These are phyloP conservation scores for Conops quadrifasciatus DNA, from an alignment of 2,888 invertebrate genomes.

Conservation along the genomic window DNA sequence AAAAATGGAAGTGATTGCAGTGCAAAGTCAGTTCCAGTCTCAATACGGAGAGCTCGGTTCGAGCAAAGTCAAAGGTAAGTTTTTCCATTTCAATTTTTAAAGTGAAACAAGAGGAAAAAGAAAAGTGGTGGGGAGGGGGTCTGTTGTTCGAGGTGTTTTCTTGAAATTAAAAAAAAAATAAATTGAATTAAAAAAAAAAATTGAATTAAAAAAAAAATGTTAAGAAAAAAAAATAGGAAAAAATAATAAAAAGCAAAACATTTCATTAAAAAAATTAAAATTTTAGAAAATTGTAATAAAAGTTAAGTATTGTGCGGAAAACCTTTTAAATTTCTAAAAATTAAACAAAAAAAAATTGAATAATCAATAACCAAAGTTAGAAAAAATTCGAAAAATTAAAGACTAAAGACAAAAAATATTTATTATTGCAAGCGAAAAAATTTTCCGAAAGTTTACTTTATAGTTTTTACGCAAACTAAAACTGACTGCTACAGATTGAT, in stretches of 20 bases:
- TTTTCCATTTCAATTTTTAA: too few relatives aligned
- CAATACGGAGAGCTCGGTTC: slow-evolving; percentile 54
- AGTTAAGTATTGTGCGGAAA: neutral
- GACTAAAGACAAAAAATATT: too few relatives aligned
- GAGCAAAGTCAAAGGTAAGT: slow-evolving; percentile 57
- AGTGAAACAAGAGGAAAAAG: neutral
- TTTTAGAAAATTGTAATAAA: neutral
- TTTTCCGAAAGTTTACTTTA: too few relatives aligned
- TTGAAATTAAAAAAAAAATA: neutral
- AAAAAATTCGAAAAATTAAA: too few relatives aligned
- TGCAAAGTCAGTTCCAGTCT: slow-evolving; percentile 50
- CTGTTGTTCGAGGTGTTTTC: too few relatives aligned
- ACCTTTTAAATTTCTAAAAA: neutral
- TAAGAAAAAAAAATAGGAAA: too few relatives aligned
- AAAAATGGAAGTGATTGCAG: slow-evolving; percentile 49
- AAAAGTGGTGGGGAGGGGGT: neutral
- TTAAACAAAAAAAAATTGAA: neutral
- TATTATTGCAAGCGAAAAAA: too few relatives aligned
- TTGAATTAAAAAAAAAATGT: too few relatives aligned
- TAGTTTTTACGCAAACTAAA: too few relatives aligned
- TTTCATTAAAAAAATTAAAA: too few relatives aligned
- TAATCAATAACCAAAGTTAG: too few relatives aligned
- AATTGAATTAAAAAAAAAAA: neutral
- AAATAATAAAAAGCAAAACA: neutral
- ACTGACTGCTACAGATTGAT: too few relatives aligned